Base-by-base conservation (phyloP, 2,797 vertebrate species). In the Sebastes oblongus region DNA sequence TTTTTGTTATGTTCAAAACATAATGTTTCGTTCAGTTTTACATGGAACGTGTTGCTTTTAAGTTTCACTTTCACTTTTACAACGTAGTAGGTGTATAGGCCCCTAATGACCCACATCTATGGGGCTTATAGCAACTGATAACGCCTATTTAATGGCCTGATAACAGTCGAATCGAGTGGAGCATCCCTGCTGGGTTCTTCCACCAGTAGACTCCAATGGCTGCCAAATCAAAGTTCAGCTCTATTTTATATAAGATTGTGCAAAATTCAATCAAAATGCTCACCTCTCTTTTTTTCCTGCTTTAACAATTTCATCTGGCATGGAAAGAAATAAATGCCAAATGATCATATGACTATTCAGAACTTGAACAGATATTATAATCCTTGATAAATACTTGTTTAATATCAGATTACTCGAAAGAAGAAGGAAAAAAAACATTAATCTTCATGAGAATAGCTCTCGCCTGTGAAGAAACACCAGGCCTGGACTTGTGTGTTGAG, bases 401-500 rank as follows among this genome's bases (percentile, higher is more conserved):
- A 81, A 91, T 90, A 91, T 88, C 72, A 86, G 52, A 85, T 91
- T 84, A 75, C 76, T 72, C 54, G 39, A 85, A 70, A 84, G 70
- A 66, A 60, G 56, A 64, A 73, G 50, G 62, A 73, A 78, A 36
- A 69, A 52, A 73, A 81, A 80, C 69, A 80, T 92, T 79, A 68
- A 85, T 91, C 87, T 91, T 85, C 65, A 77, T 75, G 81, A 83
- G 80, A 87, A 82, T 71, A 66, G 83, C 58, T 82, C 46, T 36
- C 82, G 75, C 72, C 64, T 61, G 76, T 88, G 77, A 91, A 90
- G 83, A 86, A 87, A 79, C 71, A 58, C 82, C 89, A 92, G 86
- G 93, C 82, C 92, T 39, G 76, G 89, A 75, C 93, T 92, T 94
- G 92, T 91, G 88, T 78, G 39, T 73, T 77, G 66, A 83, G 80